These are phyloP conservation scores for Gracilinanus agilis DNA, from an alignment of 2,113 vertebrate genomes.

Conservation along the genomic window DNA sequence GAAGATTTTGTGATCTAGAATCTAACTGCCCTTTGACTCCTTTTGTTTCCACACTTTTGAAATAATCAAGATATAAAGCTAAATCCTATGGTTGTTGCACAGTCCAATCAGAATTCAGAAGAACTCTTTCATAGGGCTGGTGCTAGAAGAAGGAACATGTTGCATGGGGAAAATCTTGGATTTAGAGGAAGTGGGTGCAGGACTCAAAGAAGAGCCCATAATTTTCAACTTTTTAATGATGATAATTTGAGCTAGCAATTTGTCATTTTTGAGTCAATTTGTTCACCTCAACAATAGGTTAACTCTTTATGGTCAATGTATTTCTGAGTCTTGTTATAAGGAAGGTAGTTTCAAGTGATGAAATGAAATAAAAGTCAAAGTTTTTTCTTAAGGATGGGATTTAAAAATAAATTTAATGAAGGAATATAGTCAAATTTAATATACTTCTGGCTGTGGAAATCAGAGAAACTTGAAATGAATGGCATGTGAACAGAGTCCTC, in stretches of 20 bases:
- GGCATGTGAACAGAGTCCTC: no score
- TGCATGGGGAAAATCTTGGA: not conserved
- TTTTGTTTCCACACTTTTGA: not conserved
- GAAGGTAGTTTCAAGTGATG: not conserved
- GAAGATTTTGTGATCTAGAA: not conserved
- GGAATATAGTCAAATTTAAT: no score
- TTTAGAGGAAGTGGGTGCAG: not conserved
- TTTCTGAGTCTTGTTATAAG: not conserved
- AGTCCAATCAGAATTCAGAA: no score
- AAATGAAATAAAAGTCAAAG: not conserved
- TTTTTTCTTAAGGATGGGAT: not conserved
- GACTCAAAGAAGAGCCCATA: not conserved
- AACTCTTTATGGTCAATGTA: not conserved
- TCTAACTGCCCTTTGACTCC: not conserved
- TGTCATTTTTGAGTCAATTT: not conserved
- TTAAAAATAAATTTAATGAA: no score
- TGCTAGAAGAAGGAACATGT: not conserved
- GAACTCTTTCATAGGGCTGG: no score
- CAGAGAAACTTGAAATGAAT: no score
- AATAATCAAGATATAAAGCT: not conserved
- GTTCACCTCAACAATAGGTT: not conserved
- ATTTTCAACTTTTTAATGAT: not conserved
- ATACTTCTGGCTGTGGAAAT: no score
- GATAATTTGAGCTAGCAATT: not conserved
- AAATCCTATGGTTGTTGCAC: no score